phyloP scores from a whole-genome alignment of 1,140 invertebrate species.

The Drosophila murphyi region DNA sequence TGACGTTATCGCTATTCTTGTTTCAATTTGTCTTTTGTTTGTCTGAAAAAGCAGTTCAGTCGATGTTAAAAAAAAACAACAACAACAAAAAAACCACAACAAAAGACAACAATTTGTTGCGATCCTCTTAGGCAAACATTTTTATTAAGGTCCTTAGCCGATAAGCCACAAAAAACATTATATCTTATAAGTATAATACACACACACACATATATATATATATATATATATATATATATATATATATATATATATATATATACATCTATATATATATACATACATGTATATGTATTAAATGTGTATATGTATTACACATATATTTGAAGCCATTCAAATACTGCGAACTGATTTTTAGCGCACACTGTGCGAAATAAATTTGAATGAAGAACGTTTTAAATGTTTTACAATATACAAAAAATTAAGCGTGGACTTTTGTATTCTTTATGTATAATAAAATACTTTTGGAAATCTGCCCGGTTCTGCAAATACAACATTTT shows the following conservation, averaged over 20 bases:
- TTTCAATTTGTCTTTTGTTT: slow-evolving; percentile 53
- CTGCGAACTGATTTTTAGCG: not conserved
- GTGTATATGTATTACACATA: not conserved
- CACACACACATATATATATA: not conserved
- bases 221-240: slow-evolving; percentile 3
- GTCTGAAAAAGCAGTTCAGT: not conserved
- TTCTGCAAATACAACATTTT: too few relatives aligned
- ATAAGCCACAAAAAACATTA: slow-evolving; percentile 29
- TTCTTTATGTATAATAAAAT: too few relatives aligned
- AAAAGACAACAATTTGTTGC: slow-evolving; percentile 33
- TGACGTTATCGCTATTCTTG: slow-evolving; percentile 40
- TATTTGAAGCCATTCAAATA: slow-evolving; percentile 19
- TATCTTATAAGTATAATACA: slow-evolving; percentile 11
- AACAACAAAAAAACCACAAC: not conserved
- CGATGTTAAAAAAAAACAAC: not conserved
- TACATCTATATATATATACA: slow-evolving; percentile 8
- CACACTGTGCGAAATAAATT: slow-evolving; percentile 4
- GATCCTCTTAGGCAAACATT: slow-evolving; percentile 29
- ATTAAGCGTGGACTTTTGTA: too few relatives aligned
- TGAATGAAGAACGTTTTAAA: not conserved
- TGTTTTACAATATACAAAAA: not conserved
- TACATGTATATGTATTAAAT: not conserved
- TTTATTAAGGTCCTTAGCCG: slow-evolving; percentile 37
- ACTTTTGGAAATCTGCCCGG: too few relatives aligned
- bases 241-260: slow-evolving; percentile 12